Base-by-base conservation (phyloP, 2,888 invertebrate genomes). In the Teleogryllus oceanicus region DNA sequence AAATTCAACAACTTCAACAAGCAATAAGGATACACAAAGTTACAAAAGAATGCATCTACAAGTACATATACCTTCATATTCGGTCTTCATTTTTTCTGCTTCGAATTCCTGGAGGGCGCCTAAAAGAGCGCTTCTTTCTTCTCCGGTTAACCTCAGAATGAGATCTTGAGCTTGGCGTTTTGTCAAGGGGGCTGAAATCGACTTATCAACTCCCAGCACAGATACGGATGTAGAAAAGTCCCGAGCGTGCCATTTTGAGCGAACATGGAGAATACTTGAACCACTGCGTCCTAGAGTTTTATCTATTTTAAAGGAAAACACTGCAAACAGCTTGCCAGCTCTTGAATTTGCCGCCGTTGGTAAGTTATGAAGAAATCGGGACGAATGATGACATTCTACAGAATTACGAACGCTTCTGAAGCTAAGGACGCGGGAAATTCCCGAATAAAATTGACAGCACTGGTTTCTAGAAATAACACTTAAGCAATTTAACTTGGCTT, bases 81-180 rank as follows among this genome's bases (percentile, higher is more conserved):
- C 92, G 81, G 93, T 93, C 87, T 94, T 94, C 80, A 92, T 89
- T 85, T 91, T 89, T 84, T 92, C 92, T 0, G 94, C 93, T 85
- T 94, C 92, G 85, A 91, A 93, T 86, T 94, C 93, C 83, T 92
- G 91, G 76, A 95, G 87, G 2, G 94, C 94, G 77, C 88, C 87
- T 81, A 92, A 89, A 77, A 95, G 88, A 83, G 92, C 88, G 83
- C 89, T 90, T 78, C 95, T 89, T 86, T 95, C 95, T 78, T 93
- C 92, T 79, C 91, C 90, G 74, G 92, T 94, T 74, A 95, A 88
- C 84, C 92, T 91, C 62, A 93, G 87, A 11, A 94, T 90, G 78
- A 95, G 88, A 85, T 94, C 93, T 83, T 92, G 91, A 0, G 94
- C 95, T 83, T 94, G 92, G 77, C 91, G 89, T 85, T 93, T 93